Conservation (phyloP, 2,888 invertebrate species). For the Habroteleia sp. region DNA sequence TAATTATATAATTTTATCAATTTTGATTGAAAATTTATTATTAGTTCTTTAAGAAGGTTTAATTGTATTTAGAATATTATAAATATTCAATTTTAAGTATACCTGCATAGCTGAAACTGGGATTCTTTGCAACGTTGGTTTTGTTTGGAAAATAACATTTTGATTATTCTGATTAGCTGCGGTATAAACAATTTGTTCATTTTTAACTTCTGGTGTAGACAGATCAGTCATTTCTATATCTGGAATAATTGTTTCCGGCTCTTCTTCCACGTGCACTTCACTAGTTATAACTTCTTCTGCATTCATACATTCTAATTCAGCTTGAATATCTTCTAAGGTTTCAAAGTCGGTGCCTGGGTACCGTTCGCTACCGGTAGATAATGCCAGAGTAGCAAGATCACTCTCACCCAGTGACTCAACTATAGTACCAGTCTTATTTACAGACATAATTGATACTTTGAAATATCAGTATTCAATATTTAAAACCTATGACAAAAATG, state of each 20-base stretch:
- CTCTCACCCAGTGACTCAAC: conserved; percentile 74
- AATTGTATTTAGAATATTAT: too few species aligned
- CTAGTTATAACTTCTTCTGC: conserved; percentile 79
- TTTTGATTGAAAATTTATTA: too few species aligned
- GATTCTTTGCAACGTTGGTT: conserved; percentile 77
- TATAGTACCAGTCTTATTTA: conserved; percentile 74
- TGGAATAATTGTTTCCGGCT: conserved; percentile 72
- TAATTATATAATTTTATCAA: too few species aligned
- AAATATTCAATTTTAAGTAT: too few species aligned
- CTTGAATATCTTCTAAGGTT: conserved; percentile 80
- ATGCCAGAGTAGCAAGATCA: conserved; percentile 74
- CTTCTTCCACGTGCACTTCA: conserved; percentile 70
- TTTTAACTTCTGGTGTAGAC: conserved; percentile 67
- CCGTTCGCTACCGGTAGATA: conserved; percentile 73
- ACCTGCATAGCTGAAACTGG: conserved; percentile 76
- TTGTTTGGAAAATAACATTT: conserved; percentile 78
- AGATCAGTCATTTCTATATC: conserved; percentile 78
- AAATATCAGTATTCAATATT: too few species aligned
- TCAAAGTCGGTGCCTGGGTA: conserved; percentile 79
- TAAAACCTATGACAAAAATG: too few species aligned
- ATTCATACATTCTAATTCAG: conserved; percentile 80
- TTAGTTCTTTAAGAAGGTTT: too few species aligned
- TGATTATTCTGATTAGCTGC: conserved; percentile 74
- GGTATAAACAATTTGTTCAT: conserved; percentile 76
- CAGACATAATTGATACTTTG: conserved; percentile 71